These are phyloP conservation scores for Oreochromis grahami DNA, from an alignment of 2,797 vertebrate species.

Conservation along the genomic window DNA sequence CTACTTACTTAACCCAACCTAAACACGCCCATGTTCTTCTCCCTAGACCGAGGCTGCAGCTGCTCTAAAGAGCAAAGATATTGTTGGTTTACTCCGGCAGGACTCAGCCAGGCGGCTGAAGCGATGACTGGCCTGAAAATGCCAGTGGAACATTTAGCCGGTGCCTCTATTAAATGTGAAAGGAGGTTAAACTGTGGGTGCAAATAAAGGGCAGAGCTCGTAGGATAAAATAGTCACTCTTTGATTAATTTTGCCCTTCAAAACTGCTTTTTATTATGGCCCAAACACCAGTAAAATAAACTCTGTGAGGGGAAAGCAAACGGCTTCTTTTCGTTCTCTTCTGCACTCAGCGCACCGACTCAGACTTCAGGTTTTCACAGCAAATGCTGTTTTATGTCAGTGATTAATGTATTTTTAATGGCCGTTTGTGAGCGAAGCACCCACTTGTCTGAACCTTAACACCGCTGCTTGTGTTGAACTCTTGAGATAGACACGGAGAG, in stretches of 20 bases:
- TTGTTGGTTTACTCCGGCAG: not conserved
- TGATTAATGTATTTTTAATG: constrained; percentile 38
- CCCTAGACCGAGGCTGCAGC: not conserved
- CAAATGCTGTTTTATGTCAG: constrained; percentile 8
- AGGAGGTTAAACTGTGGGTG: not conserved
- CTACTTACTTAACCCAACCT: constrained; percentile 41
- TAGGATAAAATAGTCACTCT: not conserved
- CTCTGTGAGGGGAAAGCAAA: not conserved
- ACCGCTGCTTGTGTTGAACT: not conserved
- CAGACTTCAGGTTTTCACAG: not conserved
- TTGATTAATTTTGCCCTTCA: not conserved
- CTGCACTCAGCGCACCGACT: not conserved
- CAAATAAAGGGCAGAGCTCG: not conserved
- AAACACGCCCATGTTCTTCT: constrained; percentile 2
- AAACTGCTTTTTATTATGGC: not conserved
- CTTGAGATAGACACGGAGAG: not conserved
- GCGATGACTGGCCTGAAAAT: not conserved
- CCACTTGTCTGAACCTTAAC: not conserved
- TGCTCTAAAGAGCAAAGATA: not conserved
- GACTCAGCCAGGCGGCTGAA: not conserved
- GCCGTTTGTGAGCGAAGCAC: not conserved
- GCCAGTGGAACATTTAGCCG: not conserved
- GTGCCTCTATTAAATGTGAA: not conserved
- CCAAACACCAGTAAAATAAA: not conserved
- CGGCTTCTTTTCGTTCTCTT: not conserved